Evolutionary conservation across 2,797 vertebrate genomes (phyloP).

Genomic region (Falco biarmicus): DNA sequence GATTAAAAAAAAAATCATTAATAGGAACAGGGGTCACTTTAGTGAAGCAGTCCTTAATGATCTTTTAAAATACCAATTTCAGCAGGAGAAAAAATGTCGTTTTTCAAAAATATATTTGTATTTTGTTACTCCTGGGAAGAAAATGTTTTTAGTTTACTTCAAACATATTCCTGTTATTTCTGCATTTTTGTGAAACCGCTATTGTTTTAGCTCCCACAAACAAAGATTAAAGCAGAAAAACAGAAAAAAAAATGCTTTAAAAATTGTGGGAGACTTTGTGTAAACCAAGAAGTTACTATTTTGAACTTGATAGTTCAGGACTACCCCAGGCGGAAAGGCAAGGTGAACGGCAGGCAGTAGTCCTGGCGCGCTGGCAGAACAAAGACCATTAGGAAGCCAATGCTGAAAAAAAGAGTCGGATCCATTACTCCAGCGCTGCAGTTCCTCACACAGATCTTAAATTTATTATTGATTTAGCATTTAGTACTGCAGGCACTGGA

Average conservation of each 20-base stretch:
- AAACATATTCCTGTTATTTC: neutral
- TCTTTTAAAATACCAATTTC: neutral
- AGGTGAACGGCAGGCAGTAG: neutral
- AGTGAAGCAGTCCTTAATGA: neutral
- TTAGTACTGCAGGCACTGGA: neutral
- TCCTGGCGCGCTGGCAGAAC: neutral
- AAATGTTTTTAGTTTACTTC: neutral
- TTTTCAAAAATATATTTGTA: neutral
- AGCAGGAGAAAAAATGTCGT: rapidly evolving
- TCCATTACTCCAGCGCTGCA: neutral
- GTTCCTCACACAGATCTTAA: neutral
- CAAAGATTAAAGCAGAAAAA: neutral
- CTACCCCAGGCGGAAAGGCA: neutral
- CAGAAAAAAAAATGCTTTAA: neutral
- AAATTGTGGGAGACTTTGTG: neutral
- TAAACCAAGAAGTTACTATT: neutral
- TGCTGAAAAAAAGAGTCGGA: neutral
- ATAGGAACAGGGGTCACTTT: neutral
- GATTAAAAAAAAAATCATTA: neutral
- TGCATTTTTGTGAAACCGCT: rapidly evolving
- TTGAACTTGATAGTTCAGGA: neutral
- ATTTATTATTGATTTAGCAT: neutral
- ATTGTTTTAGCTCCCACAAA: neutral
- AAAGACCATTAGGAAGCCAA: neutral
- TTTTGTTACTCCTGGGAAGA: neutral